Percentiles rank a stretch among this genome's conserved stretches.
Evolutionary conservation across 2,888 invertebrate species (phyloP).

Genomic region (Phalera bucephala): DNA sequence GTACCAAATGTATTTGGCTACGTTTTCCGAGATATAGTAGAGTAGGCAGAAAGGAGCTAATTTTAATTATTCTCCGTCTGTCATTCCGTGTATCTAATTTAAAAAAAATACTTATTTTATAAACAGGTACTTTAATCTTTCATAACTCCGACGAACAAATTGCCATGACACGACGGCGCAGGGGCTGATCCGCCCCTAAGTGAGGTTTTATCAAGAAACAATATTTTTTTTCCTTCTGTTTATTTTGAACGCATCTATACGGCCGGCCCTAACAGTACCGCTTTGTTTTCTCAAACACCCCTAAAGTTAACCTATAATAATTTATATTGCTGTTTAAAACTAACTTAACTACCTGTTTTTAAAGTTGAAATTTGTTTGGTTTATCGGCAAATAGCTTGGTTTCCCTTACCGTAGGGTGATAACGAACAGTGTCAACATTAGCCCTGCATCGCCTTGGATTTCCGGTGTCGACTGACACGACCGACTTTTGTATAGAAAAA

Average conservation of each 20-base stretch:
- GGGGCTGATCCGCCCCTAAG: not conserved
- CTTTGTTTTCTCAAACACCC: conserved; percentile 54
- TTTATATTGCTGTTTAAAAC: not conserved
- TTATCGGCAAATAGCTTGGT: conserved; percentile 9
- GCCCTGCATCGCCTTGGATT: conserved; percentile 40
- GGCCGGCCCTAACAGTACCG: conserved; percentile 23
- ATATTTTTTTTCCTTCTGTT: conserved; percentile 26
- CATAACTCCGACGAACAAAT: no score
- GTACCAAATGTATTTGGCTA: no score
- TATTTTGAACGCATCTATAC: conserved; percentile 23
- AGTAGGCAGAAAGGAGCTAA: no score
- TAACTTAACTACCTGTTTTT: conserved; percentile 11
- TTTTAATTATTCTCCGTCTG: no score
- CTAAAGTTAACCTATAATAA: conserved; percentile 19
- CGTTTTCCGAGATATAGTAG: no score
- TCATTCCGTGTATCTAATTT: no score
- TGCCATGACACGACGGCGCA: not conserved
- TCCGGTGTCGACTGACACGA: conserved; percentile 61
- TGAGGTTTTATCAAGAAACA: conserved; percentile 23
- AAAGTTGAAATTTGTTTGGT: conserved; percentile 18
- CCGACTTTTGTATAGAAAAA: conserved; percentile 24
- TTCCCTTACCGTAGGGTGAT: conserved; percentile 47
- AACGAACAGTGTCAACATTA: conserved; percentile 65
- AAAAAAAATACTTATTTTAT: no score
- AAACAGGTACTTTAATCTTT: no score